Conservation (phyloP, 1,140 invertebrate species). For the Octopus sinensis region DNA sequence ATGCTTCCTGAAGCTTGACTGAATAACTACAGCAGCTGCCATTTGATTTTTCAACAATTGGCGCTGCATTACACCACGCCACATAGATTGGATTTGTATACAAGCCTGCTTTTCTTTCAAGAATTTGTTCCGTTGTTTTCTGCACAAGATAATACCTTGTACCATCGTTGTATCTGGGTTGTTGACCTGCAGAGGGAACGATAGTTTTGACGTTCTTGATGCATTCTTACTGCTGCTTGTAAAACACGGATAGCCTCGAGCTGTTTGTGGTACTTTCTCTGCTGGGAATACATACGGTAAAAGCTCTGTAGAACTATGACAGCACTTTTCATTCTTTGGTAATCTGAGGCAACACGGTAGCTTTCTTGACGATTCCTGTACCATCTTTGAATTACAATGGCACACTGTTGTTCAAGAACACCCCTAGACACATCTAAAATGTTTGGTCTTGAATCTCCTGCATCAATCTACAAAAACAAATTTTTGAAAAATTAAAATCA, state of each 20-base stretch:
- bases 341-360: background rate
- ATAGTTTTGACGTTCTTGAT: constrained; percentile 1
- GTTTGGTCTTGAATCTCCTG: too few species aligned
- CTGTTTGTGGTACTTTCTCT: constrained; percentile 9
- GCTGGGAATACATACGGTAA: constrained; percentile 11
- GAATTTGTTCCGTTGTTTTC: background rate
- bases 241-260: constrained; percentile 22
- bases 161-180: too few species aligned
- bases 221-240: constrained; percentile 24
- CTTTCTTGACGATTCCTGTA: constrained; percentile 20
- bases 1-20: background rate
- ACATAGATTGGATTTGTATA: constrained; percentile 4
- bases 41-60: background rate
- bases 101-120: constrained; percentile 9
- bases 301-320: constrained; percentile 30
- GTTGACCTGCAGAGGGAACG: too few species aligned
- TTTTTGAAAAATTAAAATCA: too few species aligned
- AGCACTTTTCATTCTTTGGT: constrained; percentile 11
- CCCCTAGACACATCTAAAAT: too few species aligned
- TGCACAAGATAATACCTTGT: too few species aligned
- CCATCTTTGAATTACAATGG: constrained; percentile 29
- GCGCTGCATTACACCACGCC: background rate
- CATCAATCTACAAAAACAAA: too few species aligned
- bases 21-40: background rate
- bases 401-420: too few species aligned